Conservation (phyloP, 2,888 invertebrate genomes). For the Petrolisthes cinctipes region DNA sequence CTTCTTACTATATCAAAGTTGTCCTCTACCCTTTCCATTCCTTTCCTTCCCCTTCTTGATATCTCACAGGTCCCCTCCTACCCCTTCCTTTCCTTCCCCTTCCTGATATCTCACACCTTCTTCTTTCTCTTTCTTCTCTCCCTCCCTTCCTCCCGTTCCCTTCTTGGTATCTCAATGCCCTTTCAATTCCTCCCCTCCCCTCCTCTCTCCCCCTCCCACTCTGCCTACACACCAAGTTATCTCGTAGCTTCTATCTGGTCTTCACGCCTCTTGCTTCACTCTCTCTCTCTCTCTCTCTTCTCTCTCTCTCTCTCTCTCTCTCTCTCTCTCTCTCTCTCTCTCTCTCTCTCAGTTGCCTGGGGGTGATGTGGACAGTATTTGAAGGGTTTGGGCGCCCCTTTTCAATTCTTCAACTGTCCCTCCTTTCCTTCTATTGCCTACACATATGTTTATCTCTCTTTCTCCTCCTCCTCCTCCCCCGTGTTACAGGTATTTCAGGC, state of each 20-base stretch:
- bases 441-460: neutral
- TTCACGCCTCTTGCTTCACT: neutral
- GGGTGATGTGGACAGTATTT: no score
- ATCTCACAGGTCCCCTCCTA: neutral
- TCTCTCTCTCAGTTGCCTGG: neutral
- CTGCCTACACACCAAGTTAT: no score
- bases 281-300: neutral
- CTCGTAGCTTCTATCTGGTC: no score
- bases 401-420: neutral
- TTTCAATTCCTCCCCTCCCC: neutral
- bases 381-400: neutral
- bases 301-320: neutral
- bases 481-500: no score
- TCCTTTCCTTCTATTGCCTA: neutral
- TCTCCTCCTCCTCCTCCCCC: neutral
- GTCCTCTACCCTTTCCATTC: neutral
- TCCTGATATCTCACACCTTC: neutral
- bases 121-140: neutral
- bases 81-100: neutral
- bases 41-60: neutral
- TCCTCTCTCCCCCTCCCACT: neutral
- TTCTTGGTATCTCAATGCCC: neutral
- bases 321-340: neutral
- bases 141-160: neutral
- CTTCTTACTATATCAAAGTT: neutral